Conservation (phyloP, 2,888 invertebrate genomes). For the Spodoptera exigua region DNA sequence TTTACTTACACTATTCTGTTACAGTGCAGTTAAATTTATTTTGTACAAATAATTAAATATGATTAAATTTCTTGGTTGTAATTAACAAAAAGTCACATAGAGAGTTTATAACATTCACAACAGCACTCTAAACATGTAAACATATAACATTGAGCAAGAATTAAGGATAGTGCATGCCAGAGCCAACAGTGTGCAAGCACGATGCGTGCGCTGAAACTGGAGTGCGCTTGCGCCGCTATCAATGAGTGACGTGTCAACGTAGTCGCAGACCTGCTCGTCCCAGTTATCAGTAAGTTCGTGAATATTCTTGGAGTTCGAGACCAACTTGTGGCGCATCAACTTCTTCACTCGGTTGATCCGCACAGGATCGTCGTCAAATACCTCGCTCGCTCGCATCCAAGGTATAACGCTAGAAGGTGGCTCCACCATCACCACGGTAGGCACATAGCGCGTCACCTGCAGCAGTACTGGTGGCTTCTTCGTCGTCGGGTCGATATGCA, state of each 20-base stretch:
- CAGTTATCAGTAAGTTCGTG: slow-evolving; percentile 81
- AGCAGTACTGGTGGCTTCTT: slow-evolving; percentile 80
- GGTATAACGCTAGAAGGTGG: slow-evolving; percentile 62
- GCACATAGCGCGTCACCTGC: slow-evolving; percentile 72
- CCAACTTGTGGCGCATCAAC: slow-evolving; percentile 78
- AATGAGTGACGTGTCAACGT: slow-evolving; percentile 73
- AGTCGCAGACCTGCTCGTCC: slow-evolving; percentile 82
- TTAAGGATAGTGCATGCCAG: not conserved
- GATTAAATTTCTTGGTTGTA: not conserved
- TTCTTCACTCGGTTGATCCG: slow-evolving; percentile 71
- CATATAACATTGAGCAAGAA: slow-evolving; percentile 5
- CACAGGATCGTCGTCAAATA: slow-evolving; percentile 69
- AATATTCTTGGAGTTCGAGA: slow-evolving; percentile 72
- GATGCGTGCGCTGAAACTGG: not conserved
- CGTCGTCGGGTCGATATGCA: slow-evolving; percentile 52
- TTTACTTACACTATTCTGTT: no score
- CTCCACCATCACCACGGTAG: slow-evolving; percentile 79
- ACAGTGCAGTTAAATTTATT: no score
- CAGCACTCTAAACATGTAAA: slow-evolving; percentile 10
- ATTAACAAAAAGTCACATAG: slow-evolving; percentile 7
- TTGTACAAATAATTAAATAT: no score
- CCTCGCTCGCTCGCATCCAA: slow-evolving; percentile 63
- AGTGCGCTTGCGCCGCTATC: slow-evolving; percentile 22
- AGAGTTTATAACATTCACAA: slow-evolving; percentile 16
- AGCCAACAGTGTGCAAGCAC: not conserved